Base-by-base conservation (phyloP, 2,113 vertebrate genomes). In the Semnornis frantzii region DNA sequence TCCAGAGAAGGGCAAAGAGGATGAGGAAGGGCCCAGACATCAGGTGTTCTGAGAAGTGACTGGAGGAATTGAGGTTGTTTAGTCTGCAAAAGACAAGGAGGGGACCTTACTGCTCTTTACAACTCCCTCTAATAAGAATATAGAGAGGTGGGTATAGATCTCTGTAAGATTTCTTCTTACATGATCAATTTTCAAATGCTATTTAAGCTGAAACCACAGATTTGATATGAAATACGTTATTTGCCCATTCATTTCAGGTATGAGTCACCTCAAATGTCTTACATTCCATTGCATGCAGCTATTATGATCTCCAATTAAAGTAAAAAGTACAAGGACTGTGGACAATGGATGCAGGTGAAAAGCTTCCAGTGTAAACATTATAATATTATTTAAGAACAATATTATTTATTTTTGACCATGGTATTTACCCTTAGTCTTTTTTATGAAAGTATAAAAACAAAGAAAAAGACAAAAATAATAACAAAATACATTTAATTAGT, bases 391-490 rank as follows among this genome's bases (percentile, higher is more conserved):
- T 71, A 68, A 68, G 9, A 78, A 69, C 3, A n/a, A 9, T 42
- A 46, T 54, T 87, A 59, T 80, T 30, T 46, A 59, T 79, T 55
- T 89, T 69, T 42, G 66, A 39, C 6, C 24, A 8, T 1, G 63
- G 20, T 39, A 50, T 58, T 62, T 75, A 39, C 74, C 46, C 2
- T 19, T 4, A 14, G 14, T 64, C 6, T 58, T 71, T 42, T 42
- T 21, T 64, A 44, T 4, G 3, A 48, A 80, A 63, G 60, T 24
- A 30, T 9, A 54, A 33, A 80, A 69, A 0, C 0, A 9, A 68
- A 59, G 15, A 4, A 86, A 74, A 82, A 63, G 11, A 13, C 24
- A 90, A 64, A 89, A 92, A 64, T 8, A 50, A 50, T 37, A 46
- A 7, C 8, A 39, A 39, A 8, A 3, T 59, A 4, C 12, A 9